A percentile compares a stretch with the other conserved stretches of the same genome.
Conservation (phyloP, 2,113 vertebrate genomes). For the Thamnaconus septentrionalis region DNA sequence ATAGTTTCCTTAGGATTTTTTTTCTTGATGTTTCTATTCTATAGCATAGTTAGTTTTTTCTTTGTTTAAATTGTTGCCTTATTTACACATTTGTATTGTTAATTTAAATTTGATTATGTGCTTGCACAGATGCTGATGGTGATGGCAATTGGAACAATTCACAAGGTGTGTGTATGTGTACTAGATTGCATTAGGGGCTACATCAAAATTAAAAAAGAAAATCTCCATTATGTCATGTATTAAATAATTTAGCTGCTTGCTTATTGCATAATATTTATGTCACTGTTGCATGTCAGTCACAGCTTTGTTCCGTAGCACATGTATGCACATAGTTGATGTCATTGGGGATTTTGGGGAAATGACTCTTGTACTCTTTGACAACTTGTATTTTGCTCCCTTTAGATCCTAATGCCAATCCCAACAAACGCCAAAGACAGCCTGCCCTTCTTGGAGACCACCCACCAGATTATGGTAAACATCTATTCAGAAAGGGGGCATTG, state of each 20-base stretch:
- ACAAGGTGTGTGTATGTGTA: conserved; percentile 47
- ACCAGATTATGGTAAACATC: conserved; percentile 82
- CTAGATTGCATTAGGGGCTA: conserved; percentile 24
- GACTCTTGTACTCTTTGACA: neutral
- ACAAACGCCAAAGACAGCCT: conserved; percentile 90
- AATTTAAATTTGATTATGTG: conserved; percentile 63
- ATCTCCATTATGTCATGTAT: conserved; percentile 70
- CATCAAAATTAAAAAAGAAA: conserved; percentile 27
- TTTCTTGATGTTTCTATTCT: too few species aligned
- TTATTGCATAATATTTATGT: conserved; percentile 13
- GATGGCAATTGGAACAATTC: conserved; percentile 75
- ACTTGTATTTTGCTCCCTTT: conserved; percentile 11
- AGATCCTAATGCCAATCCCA: conserved; percentile 85
- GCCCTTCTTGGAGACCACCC: conserved; percentile 90
- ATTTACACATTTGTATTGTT: conserved; percentile 24
- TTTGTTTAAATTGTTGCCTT: too few species aligned
- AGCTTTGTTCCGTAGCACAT: conserved; percentile 34
- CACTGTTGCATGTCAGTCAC: conserved; percentile 67
- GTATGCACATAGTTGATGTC: too few species aligned
- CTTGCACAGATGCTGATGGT: conserved; percentile 76
- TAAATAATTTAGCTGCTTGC: conserved; percentile 22
- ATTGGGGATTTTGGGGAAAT: too few species aligned
- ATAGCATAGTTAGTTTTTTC: too few species aligned
- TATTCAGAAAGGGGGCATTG: neutral
- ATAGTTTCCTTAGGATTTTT: too few species aligned